phyloP scores from a whole-genome alignment of 2,113 vertebrate species.

The Scolopax mira region DNA sequence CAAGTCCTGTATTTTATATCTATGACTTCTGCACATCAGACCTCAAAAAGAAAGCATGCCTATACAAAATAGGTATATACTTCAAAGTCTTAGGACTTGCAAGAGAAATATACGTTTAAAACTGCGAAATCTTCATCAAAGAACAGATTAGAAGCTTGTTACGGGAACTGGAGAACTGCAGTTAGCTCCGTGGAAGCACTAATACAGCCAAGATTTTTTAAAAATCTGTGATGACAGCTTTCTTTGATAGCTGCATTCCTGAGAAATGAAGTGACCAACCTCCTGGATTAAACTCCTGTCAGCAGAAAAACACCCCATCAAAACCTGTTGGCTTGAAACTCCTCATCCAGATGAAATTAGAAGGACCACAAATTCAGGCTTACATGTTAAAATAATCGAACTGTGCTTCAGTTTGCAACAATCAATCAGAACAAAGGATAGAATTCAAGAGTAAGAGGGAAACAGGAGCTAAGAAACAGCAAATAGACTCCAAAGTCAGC shows the following conservation, averaged over 20 bases:
- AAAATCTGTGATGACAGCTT: neutral
- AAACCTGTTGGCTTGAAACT: neutral
- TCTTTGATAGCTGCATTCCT: neutral
- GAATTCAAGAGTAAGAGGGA: neutral
- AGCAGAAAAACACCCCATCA: neutral
- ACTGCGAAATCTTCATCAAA: neutral
- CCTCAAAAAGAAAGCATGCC: neutral
- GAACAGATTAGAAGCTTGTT: neutral
- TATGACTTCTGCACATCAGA: neutral
- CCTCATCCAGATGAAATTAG: neutral
- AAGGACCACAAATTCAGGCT: neutral
- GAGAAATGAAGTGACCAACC: neutral
- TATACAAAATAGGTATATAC: neutral
- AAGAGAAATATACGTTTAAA: neutral
- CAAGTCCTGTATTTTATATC: neutral
- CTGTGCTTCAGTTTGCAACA: neutral
- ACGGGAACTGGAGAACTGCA: neutral
- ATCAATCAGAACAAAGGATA: neutral
- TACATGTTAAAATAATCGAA: neutral
- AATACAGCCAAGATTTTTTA: neutral
- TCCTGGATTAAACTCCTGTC: neutral
- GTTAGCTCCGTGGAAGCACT: neutral
- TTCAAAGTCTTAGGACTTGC: neutral
- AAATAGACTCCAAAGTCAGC: neutral
- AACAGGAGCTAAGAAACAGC: neutral